phyloP scores from a whole-genome alignment of 1,140 invertebrate genomes.

The Pseudomyrmex gracilis region DNA sequence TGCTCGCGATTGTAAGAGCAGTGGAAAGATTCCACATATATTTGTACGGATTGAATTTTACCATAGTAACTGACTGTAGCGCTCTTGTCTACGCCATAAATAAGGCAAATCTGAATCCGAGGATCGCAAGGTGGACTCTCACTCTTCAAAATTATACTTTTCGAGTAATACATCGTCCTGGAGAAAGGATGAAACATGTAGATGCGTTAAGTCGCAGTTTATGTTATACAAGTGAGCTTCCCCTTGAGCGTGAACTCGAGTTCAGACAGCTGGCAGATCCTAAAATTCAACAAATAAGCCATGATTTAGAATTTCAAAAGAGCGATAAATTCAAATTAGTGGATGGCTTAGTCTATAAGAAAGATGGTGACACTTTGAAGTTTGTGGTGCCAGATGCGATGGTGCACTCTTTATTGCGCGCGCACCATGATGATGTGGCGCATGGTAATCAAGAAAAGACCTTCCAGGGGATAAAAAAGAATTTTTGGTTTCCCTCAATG shows the following conservation, averaged over 20 bases:
- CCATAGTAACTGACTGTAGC: too few relatives aligned
- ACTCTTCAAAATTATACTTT: background rate
- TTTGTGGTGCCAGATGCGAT: background rate
- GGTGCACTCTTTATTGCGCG: background rate
- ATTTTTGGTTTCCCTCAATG: background rate
- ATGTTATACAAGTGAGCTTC: background rate
- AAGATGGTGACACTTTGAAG: background rate
- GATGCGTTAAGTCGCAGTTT: background rate
- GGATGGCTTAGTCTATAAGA: background rate
- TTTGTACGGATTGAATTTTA: too few relatives aligned
- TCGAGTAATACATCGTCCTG: background rate
- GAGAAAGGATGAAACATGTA: background rate
- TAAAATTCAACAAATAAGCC: background rate
- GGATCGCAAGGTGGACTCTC: background rate
- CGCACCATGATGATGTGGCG: background rate
- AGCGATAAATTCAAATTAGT: background rate
- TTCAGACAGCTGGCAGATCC: background rate
- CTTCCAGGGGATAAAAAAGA: background rate
- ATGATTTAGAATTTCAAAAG: background rate
- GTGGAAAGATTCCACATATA: too few relatives aligned
- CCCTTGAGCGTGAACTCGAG: background rate
- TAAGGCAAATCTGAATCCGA: background rate
- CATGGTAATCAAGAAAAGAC: background rate
- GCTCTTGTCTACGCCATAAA: too few relatives aligned
- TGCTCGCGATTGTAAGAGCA: too few relatives aligned